Percentiles rank a stretch among this genome's conserved stretches.
Conservation (phyloP, 2,888 invertebrate species). For the Gastracanthus pulcherrimus region DNA sequence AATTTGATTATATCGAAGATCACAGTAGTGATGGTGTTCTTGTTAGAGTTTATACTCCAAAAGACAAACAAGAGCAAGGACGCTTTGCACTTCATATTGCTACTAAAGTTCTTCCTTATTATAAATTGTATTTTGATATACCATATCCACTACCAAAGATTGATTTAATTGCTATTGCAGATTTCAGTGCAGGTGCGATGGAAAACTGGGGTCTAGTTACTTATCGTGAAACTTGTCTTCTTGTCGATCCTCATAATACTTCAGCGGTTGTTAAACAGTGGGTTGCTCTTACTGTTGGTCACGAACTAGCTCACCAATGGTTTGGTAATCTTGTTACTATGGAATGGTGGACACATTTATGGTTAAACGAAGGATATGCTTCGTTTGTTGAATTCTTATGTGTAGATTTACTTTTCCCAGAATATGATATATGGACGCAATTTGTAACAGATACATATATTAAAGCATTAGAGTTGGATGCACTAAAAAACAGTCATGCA, state of each 20-base stretch:
- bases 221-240: slow-evolving; percentile 89
- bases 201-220: slow-evolving; percentile 95
- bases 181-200: slow-evolving; percentile 97
- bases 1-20: slow-evolving; percentile 95
- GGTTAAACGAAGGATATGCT: slow-evolving; percentile 98
- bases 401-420: slow-evolving; percentile 94
- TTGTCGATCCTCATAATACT: slow-evolving; percentile 94
- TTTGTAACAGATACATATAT: slow-evolving; percentile 94
- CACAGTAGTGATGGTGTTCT: slow-evolving; percentile 89
- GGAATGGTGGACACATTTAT: slow-evolving; percentile 99
- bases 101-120: slow-evolving; percentile 94
- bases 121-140: slow-evolving; percentile 96
- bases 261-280: slow-evolving; percentile 90
- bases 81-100: slow-evolving; percentile 94
- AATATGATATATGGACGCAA: slow-evolving; percentile 98
- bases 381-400: slow-evolving; percentile 97
- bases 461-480: slow-evolving; percentile 91
- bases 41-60: slow-evolving; percentile 91
- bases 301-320: slow-evolving; percentile 98
- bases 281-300: slow-evolving; percentile 93
- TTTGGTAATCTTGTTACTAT: slow-evolving; percentile 98
- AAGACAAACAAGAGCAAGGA: slow-evolving; percentile 95
- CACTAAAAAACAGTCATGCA: slow-evolving; percentile 94
- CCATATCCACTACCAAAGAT: slow-evolving; percentile 97
- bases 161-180: slow-evolving; percentile 97